phyloP scores from a whole-genome alignment of 2,797 vertebrate genomes.

The Yasuhikotakia modesta region DNA sequence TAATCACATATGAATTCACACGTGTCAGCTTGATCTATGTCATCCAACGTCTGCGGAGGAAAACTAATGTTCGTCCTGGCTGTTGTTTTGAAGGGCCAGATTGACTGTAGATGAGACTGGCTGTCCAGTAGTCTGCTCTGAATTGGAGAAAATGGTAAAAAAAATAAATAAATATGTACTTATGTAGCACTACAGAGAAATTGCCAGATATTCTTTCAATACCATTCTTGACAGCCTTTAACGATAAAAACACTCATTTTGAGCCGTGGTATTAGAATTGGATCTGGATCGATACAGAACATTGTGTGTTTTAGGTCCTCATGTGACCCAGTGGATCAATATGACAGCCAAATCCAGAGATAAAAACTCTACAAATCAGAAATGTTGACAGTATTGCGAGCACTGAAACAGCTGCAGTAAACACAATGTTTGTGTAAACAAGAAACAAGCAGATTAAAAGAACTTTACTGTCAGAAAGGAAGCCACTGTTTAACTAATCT shows the following conservation, averaged over 20 bases:
- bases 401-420: not conserved
- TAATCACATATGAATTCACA: not conserved
- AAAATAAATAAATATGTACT: conserved; percentile 7
- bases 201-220: not conserved
- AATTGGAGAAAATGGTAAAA: not conserved
- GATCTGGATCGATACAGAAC: too few species aligned
- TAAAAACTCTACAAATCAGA: too few species aligned
- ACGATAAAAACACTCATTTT: too few species aligned
- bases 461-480: not conserved
- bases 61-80: not conserved
- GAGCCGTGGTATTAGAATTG: too few species aligned
- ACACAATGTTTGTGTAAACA: not conserved
- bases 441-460: not conserved
- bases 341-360: too few species aligned
- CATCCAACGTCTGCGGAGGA: not conserved
- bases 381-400: too few species aligned
- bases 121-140: conserved; percentile 17
- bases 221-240: too few species aligned
- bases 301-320: not conserved
- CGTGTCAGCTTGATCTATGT: not conserved
- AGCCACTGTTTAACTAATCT: not conserved
- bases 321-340: not conserved
- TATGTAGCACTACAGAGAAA: not conserved
- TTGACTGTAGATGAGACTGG: conserved; percentile 10
- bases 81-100: conserved; percentile 8